A percentile compares a stretch with the other conserved stretches of the same genome.
Conservation (phyloP, 2,888 invertebrate genomes). For the Diadromus collaris region DNA sequence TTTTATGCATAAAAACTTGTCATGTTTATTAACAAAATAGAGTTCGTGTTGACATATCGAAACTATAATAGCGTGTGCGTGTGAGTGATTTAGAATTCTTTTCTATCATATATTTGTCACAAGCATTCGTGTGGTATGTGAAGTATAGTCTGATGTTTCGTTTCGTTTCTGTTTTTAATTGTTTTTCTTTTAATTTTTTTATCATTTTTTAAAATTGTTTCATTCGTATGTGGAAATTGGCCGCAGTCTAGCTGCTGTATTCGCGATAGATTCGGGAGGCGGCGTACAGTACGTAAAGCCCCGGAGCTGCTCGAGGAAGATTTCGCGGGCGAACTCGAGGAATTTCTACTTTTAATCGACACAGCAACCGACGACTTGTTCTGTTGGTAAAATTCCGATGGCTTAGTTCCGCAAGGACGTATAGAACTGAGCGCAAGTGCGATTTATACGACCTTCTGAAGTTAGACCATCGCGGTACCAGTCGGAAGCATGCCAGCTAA, state of each 20-base stretch:
- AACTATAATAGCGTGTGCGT: constrained; percentile 51
- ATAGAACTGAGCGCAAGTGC: neutral
- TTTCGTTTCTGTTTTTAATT: constrained; percentile 24
- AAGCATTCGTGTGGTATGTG: constrained; percentile 56
- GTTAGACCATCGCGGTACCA: neutral
- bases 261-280: constrained; percentile 1
- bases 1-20: constrained; percentile 52
- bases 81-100: constrained; percentile 47
- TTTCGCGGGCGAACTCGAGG: neutral
- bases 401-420: neutral
- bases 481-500: constrained; percentile 44
- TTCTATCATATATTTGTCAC: constrained; percentile 44
- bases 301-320: neutral
- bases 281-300: neutral
- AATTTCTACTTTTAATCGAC: neutral
- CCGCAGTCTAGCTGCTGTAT: constrained; percentile 19
- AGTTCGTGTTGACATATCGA: constrained; percentile 45
- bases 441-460: neutral
- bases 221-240: constrained; percentile 2
- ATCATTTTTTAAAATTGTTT: constrained; percentile 5
- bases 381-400: neutral
- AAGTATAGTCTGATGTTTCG: constrained; percentile 52
- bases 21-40: constrained; percentile 52
- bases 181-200: constrained; percentile 36
- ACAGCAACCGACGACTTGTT: too few species aligned